These are phyloP conservation scores for Gavia stellata DNA, from an alignment of 2,113 vertebrate genomes.

Conservation along the genomic window DNA sequence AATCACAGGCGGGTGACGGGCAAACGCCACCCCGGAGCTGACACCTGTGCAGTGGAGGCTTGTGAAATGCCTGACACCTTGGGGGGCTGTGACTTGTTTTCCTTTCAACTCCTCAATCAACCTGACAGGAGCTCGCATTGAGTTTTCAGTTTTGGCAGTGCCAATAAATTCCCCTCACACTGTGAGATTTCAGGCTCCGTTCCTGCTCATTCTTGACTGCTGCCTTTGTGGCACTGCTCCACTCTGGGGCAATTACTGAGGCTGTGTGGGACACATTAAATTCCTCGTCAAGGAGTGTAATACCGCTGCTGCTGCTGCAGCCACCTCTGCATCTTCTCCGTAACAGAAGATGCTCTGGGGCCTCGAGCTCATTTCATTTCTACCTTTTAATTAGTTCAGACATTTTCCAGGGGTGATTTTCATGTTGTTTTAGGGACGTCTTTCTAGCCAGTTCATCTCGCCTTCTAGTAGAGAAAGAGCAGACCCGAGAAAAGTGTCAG, in stretches of 20 bases:
- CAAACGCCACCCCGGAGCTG: neutral
- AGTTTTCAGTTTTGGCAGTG: neutral
- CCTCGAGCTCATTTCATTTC: neutral
- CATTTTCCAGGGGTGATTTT: neutral
- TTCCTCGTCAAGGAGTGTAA: neutral
- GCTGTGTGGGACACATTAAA: neutral
- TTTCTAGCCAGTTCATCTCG: neutral
- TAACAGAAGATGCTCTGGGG: neutral
- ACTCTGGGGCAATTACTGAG: neutral
- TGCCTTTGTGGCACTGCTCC: neutral
- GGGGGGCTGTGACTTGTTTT: neutral
- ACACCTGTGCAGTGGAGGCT: constrained; percentile 25
- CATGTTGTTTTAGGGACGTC: neutral
- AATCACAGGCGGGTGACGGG: neutral
- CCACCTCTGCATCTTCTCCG: neutral
- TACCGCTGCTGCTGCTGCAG: neutral
- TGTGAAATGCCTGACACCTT: neutral
- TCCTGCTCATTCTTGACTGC: neutral
- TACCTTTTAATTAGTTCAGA: neutral
- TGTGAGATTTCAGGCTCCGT: neutral
- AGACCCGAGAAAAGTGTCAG: neutral
- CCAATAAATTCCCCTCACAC: neutral
- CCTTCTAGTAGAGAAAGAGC: neutral
- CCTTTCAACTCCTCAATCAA: constrained; percentile 39
- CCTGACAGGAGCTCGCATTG: neutral